phyloP scores from a whole-genome alignment of 1,140 invertebrate species.

The Drosophila ambigua region DNA sequence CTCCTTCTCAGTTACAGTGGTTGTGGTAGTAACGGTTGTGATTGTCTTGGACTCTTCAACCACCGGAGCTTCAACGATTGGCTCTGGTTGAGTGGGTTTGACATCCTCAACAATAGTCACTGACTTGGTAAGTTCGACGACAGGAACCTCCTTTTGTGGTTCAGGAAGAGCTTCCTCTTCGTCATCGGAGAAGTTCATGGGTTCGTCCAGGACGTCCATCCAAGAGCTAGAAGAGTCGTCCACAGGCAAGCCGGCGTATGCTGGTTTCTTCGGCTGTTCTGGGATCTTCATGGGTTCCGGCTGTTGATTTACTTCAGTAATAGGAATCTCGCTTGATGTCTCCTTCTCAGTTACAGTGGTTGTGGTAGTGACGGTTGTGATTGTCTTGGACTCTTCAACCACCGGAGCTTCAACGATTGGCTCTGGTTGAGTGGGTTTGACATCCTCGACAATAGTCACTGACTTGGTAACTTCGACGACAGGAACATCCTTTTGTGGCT shows the following conservation, averaged over 20 bases:
- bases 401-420: conserved; percentile 5
- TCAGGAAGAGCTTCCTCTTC: conserved; percentile 67
- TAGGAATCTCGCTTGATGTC: background rate
- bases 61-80: conserved; percentile 3
- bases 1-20: background rate
- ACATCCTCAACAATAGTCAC: background rate
- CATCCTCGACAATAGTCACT: conserved; percentile 1
- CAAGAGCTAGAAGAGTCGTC: conserved; percentile 84
- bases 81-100: background rate
- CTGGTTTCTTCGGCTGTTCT: conserved; percentile 38
- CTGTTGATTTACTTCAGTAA: background rate
- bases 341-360: conserved; percentile 76
- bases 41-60: conserved; percentile 8
- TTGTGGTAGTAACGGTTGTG: conserved; percentile 3
- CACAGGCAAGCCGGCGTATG: conserved; percentile 84
- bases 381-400: conserved; percentile 1
- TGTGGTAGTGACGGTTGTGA: conserved; percentile 3
- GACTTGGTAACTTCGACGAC: background rate
- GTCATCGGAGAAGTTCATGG: conserved; percentile 84
- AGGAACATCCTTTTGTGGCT: conserved; percentile 8
- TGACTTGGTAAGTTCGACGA: background rate
- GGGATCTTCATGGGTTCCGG: conserved; percentile 18
- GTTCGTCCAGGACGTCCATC: conserved; percentile 85
- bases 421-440: background rate
- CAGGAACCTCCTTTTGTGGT: conserved; percentile 5